These are phyloP conservation scores for Galeopterus variegatus DNA, from an alignment of 2,113 vertebrate genomes.

Conservation along the genomic window DNA sequence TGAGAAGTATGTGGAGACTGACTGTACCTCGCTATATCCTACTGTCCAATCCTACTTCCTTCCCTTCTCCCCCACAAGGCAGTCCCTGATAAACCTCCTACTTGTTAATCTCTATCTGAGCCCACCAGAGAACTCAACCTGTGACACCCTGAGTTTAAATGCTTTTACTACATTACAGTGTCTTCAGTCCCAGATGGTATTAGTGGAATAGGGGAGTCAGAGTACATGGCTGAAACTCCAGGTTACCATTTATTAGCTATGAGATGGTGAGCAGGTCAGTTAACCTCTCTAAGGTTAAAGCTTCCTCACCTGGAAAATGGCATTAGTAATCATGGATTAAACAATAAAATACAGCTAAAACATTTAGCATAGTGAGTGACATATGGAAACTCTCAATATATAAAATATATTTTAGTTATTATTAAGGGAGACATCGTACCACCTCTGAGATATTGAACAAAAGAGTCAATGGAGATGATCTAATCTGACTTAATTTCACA, in stretches of 20 bases:
- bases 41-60: neutral
- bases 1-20: neutral
- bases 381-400: neutral
- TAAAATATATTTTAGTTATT: conserved; percentile 16
- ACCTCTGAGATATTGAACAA: neutral
- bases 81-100: neutral
- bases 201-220: neutral
- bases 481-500: conserved; percentile 18
- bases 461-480: neutral
- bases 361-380: neutral
- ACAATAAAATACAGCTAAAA: neutral
- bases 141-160: neutral
- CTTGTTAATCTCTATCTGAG: neutral
- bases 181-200: neutral
- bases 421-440: neutral
- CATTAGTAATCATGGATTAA: neutral
- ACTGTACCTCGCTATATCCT: neutral
- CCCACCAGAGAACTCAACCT: neutral
- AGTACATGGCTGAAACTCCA: neutral
- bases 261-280: neutral
- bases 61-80: neutral
- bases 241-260: neutral
- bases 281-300: neutral
- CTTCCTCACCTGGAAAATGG: neutral
- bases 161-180: neutral